These are phyloP conservation scores for Drosophila lutescens DNA, from an alignment of 2,888 invertebrate genomes.

Conservation along the genomic window DNA sequence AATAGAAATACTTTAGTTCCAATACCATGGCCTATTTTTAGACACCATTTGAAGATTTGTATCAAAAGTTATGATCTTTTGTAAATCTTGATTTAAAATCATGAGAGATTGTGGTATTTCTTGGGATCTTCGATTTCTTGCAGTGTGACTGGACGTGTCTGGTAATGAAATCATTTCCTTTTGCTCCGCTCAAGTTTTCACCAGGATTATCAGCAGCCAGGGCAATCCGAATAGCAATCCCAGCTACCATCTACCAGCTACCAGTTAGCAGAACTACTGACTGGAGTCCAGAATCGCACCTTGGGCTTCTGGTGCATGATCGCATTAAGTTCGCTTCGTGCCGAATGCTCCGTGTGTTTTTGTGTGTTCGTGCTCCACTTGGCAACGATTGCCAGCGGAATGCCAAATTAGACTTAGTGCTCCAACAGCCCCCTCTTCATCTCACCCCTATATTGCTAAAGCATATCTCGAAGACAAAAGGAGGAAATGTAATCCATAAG, in stretches of 20 bases:
- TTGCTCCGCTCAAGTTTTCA: slow-evolving; percentile 75
- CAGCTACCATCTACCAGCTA: slow-evolving; percentile 15
- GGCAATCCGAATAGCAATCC: slow-evolving; percentile 14
- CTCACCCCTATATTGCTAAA: neutral
- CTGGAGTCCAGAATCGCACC: slow-evolving; percentile 18
- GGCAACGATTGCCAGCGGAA: slow-evolving; percentile 56
- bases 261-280: slow-evolving; percentile 9
- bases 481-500: slow-evolving; percentile 19
- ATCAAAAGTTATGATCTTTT: neutral
- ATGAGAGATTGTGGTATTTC: no score
- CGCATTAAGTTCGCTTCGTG: slow-evolving; percentile 46
- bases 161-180: slow-evolving; percentile 79
- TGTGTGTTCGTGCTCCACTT: slow-evolving; percentile 46
- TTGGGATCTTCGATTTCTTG: neutral
- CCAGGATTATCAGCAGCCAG: slow-evolving; percentile 63
- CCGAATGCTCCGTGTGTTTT: slow-evolving; percentile 19
- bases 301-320: slow-evolving; percentile 42
- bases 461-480: slow-evolving; percentile 6
- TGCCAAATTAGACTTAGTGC: slow-evolving; percentile 65
- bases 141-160: slow-evolving; percentile 66
- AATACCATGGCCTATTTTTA: no score
- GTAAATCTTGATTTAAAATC: neutral
- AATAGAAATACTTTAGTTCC: no score
- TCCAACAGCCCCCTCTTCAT: neutral
- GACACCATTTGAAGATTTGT: no score